These are phyloP conservation scores for Carposina sasakii DNA, from an alignment of 1,140 invertebrate species.

Conservation along the genomic window DNA sequence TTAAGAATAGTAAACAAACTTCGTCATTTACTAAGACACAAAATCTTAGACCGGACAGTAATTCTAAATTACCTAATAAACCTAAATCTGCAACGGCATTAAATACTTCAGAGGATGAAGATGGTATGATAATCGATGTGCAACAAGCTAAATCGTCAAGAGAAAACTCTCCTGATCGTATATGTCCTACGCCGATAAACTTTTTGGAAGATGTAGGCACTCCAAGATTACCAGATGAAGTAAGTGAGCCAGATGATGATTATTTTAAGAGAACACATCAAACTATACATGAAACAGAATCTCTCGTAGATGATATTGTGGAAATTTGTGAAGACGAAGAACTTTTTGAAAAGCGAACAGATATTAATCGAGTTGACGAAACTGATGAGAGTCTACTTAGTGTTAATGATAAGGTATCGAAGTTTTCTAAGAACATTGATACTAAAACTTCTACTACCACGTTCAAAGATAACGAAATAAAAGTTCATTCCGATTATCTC, in stretches of 20 bases:
- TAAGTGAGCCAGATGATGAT: slow-evolving; percentile 81
- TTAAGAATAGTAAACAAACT: no score
- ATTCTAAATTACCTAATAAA: slow-evolving; percentile 55
- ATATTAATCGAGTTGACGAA: slow-evolving; percentile 40
- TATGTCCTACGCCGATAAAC: slow-evolving; percentile 76
- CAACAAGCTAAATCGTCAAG: slow-evolving; percentile 81
- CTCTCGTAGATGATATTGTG: slow-evolving; percentile 69
- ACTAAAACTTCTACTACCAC: slow-evolving; percentile 41
- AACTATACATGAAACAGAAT: slow-evolving; percentile 66
- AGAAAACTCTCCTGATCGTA: slow-evolving; percentile 79
- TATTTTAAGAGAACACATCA: slow-evolving; percentile 47
- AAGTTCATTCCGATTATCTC: slow-evolving; percentile 43
- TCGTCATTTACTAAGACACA: no score
- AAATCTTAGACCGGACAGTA: no score
- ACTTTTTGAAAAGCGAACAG: slow-evolving; percentile 42
- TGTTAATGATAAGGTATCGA: slow-evolving; percentile 73
- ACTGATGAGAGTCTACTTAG: slow-evolving; percentile 60
- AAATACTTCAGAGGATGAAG: slow-evolving; percentile 58
- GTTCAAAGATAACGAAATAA: slow-evolving; percentile 51
- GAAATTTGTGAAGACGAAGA: slow-evolving; percentile 72
- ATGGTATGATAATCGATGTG: slow-evolving; percentile 74
- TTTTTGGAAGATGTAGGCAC: slow-evolving; percentile 74
- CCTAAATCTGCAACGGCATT: slow-evolving; percentile 62
- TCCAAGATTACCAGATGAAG: slow-evolving; percentile 79
- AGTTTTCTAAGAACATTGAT: slow-evolving; percentile 61